Percentiles rank a stretch among this genome's conserved stretches.
Evolutionary conservation across 2,797 vertebrate species (phyloP).

Genomic region (Halcyon badia): DNA sequence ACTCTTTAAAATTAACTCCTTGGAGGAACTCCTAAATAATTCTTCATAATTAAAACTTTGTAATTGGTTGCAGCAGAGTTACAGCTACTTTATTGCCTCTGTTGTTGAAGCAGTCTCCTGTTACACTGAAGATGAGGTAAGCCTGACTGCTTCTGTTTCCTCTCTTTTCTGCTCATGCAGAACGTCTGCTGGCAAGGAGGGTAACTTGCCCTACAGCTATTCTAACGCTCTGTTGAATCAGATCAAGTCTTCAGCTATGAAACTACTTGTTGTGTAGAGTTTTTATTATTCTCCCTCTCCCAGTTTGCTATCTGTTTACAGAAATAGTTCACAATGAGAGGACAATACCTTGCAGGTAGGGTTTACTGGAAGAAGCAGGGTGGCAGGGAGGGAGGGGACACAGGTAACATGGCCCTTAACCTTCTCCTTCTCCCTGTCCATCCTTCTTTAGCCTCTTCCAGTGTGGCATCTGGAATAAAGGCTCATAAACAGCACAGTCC

Average conservation of each 20-base stretch:
- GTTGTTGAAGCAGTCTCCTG: neutral
- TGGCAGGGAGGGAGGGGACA: neutral
- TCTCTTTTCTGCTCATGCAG: neutral
- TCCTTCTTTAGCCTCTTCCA: neutral
- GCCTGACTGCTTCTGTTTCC: neutral
- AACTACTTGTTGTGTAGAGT: neutral
- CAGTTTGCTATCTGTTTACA: neutral
- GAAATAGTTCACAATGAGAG: neutral
- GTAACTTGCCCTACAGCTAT: neutral
- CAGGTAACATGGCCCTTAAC: neutral
- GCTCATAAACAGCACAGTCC: neutral
- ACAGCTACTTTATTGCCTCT: neutral
- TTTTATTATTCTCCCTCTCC: neutral
- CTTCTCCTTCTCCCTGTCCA: neutral
- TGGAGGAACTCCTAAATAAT: constrained; percentile 22
- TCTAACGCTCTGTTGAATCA: neutral
- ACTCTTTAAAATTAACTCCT: neutral
- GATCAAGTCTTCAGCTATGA: neutral
- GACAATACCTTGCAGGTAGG: neutral
- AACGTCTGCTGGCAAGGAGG: neutral
- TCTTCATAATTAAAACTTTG: neutral
- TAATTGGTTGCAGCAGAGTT: neutral
- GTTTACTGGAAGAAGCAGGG: neutral
- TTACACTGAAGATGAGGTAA: neutral
- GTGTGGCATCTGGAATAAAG: neutral